Evolutionary conservation across 2,113 vertebrate species (phyloP).

Genomic region (Oncorhynchus mykiss): DNA sequence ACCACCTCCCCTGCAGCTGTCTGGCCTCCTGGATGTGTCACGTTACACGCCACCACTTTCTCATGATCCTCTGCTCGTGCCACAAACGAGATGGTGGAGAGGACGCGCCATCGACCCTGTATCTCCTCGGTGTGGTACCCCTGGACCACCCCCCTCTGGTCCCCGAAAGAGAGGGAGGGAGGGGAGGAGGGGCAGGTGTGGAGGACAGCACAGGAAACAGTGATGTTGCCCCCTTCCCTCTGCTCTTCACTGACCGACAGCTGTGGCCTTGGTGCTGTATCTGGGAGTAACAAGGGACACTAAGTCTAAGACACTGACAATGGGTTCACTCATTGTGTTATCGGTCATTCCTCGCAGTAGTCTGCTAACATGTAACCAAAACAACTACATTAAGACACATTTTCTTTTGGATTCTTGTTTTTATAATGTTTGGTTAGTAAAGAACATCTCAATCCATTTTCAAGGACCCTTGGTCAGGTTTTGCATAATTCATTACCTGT

Average conservation of each 20-base stretch:
- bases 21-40: neutral
- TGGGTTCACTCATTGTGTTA: neutral
- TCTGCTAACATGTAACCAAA: too few relatives aligned
- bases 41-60: constrained; percentile 5
- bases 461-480: neutral
- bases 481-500: constrained; percentile 9
- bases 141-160: neutral
- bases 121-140: neutral
- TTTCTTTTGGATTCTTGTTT: neutral
- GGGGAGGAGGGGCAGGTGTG: constrained; percentile 22
- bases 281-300: neutral
- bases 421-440: neutral
- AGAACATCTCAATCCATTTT: neutral
- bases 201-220: constrained; percentile 2
- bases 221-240: neutral
- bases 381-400: too few relatives aligned
- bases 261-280: neutral
- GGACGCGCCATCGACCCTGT: neutral
- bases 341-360: too few relatives aligned
- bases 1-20: neutral
- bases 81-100: neutral
- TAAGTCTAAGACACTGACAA: neutral
- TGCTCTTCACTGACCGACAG: constrained; percentile 8
- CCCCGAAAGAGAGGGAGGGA: constrained; percentile 16
- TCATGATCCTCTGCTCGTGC: constrained; percentile 11